Percentiles rank a stretch among this genome's conserved stretches.
Evolutionary conservation across 2,888 invertebrate species (phyloP).

Genomic region (Clostera curtula): DNA sequence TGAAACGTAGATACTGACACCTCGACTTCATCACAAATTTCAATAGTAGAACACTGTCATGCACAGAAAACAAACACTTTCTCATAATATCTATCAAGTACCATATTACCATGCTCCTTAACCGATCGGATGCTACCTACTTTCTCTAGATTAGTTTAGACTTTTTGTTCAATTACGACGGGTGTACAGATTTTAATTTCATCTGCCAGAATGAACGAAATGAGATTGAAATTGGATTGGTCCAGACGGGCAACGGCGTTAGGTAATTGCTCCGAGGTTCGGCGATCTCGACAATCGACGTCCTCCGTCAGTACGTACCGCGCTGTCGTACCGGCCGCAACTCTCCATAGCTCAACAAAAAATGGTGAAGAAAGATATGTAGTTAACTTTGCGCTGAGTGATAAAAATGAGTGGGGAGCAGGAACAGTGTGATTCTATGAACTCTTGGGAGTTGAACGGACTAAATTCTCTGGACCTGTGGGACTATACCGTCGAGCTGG

Average conservation of each 20-base stretch:
- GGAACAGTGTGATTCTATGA: conserved; percentile 60
- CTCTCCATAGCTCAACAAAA: conserved; percentile 28
- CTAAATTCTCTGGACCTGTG: conserved; percentile 85
- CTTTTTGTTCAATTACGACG: conserved; percentile 40
- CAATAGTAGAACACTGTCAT: conserved; percentile 29
- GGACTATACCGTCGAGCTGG: conserved; percentile 90
- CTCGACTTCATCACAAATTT: too few relatives aligned
- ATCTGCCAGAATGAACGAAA: conserved; percentile 54
- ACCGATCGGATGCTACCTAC: conserved; percentile 37
- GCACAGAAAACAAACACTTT: conserved; percentile 16
- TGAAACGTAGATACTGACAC: too few relatives aligned
- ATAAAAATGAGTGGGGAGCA: conserved; percentile 64
- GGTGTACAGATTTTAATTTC: conserved; percentile 49
- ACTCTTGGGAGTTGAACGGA: conserved; percentile 72
- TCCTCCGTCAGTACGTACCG: conserved; percentile 22
- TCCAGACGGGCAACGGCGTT: conserved; percentile 39
- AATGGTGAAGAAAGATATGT: conserved; percentile 41
- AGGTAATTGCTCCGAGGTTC: conserved; percentile 42
- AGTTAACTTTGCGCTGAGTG: conserved; percentile 39
- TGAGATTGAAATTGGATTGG: conserved; percentile 61
- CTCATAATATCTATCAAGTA: conserved; percentile 25
- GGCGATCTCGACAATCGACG: conserved; percentile 39
- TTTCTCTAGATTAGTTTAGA: conserved; percentile 46
- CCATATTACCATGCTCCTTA: conserved; percentile 33
- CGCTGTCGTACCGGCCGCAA: conserved; percentile 22